phyloP scores from a whole-genome alignment of 2,113 vertebrate species.

The Phrynocephalus versicolor region DNA sequence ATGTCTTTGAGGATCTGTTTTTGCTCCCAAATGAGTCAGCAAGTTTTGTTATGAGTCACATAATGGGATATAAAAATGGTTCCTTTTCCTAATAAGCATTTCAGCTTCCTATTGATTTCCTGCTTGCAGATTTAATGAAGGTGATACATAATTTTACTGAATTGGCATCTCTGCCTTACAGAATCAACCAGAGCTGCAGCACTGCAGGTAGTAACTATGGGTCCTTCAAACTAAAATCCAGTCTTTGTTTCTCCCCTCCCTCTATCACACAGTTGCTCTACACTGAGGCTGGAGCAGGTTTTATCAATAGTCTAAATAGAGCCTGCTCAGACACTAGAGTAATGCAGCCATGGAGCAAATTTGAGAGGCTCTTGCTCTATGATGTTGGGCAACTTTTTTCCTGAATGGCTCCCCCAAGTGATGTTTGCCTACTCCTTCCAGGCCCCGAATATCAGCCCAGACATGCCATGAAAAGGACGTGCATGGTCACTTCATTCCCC shows the following conservation, averaged over 20 bases:
- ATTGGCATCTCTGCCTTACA: not conserved
- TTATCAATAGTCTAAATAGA: not conserved
- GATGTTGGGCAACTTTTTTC: too few relatives aligned
- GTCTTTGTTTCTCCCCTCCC: not conserved
- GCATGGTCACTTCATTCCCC: too few relatives aligned
- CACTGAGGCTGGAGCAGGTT: not conserved
- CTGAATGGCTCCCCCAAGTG: not conserved
- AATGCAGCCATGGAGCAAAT: not conserved
- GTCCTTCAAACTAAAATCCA: not conserved
- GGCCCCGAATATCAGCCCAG: too few relatives aligned
- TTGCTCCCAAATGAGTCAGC: not conserved
- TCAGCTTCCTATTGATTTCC: conserved; percentile 59
- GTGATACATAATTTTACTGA: conserved; percentile 43
- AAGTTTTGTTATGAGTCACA: conserved; percentile 48
- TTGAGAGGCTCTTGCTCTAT: not conserved
- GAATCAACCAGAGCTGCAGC: not conserved
- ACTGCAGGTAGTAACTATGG: not conserved
- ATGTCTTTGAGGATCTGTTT: not conserved
- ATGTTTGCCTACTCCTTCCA: not conserved
- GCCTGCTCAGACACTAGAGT: not conserved
- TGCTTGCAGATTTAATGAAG: conserved; percentile 63
- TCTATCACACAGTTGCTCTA: not conserved
- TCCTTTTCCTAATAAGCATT: conserved; percentile 43
- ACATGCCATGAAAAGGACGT: too few relatives aligned
- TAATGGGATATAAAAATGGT: conserved; percentile 47